These are phyloP conservation scores for Thunnus thynnus DNA, from an alignment of 2,113 vertebrate species.

Conservation along the genomic window DNA sequence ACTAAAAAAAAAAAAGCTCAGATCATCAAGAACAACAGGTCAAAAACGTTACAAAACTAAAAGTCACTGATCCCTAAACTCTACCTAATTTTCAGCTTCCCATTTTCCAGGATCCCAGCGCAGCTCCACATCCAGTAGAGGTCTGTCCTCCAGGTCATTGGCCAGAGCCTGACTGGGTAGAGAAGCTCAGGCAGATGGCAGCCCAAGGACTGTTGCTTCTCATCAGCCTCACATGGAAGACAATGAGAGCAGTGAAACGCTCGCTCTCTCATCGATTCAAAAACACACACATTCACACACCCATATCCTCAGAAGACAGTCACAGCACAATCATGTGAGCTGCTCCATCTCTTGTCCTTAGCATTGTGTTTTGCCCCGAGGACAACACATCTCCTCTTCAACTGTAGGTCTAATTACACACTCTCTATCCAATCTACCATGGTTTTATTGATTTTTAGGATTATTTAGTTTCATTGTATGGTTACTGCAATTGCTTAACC, in stretches of 20 bases:
- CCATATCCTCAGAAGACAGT: constrained; percentile 74
- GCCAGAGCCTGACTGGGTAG: neutral
- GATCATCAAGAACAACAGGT: neutral
- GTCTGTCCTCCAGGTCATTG: constrained; percentile 11
- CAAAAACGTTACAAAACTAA: constrained; percentile 1
- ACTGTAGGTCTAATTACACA: constrained; percentile 20
- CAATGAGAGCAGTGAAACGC: constrained; percentile 54
- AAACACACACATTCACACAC: constrained; percentile 57
- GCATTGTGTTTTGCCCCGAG: constrained; percentile 50
- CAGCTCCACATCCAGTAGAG: constrained; percentile 33
- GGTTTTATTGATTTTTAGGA: constrained; percentile 19
- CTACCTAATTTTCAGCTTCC: constrained; percentile 57
- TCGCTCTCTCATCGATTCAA: constrained; percentile 12
- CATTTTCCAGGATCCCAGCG: constrained; percentile 15
- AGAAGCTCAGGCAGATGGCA: constrained; percentile 39
- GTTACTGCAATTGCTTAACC: neutral
- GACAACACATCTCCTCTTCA: constrained; percentile 40
- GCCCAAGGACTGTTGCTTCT: constrained; percentile 39
- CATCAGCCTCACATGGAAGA: constrained; percentile 53
- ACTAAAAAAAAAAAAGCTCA: neutral
- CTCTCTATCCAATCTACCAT: constrained; percentile 1
- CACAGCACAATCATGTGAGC: constrained; percentile 85
- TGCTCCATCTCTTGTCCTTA: constrained; percentile 27
- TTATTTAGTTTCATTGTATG: neutral
- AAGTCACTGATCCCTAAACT: neutral